These are phyloP conservation scores for Callopanchax toddi DNA, from an alignment of 2,113 vertebrate genomes.

Conservation along the genomic window DNA sequence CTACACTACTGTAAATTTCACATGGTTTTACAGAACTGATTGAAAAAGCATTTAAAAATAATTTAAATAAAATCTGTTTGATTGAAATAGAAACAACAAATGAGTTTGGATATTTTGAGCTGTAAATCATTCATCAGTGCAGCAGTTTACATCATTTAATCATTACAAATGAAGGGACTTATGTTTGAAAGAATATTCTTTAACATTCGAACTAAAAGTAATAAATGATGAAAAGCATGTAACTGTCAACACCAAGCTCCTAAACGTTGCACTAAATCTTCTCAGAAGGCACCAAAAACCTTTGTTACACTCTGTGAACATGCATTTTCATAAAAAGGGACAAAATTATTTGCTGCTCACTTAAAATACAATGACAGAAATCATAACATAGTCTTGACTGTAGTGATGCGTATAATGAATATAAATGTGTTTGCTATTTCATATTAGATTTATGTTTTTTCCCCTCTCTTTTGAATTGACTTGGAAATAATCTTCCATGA, in stretches of 20 bases:
- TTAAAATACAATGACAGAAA: background rate
- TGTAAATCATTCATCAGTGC: background rate
- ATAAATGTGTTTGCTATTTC: background rate
- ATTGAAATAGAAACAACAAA: background rate
- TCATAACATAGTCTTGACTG: background rate
- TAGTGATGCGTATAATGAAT: background rate
- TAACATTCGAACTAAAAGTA: background rate
- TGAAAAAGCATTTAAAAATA: background rate
- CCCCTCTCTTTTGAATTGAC: background rate
- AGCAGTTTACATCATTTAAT: background rate
- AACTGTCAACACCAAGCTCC: background rate
- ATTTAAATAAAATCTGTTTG: background rate
- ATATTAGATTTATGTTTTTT: background rate
- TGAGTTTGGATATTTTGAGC: background rate
- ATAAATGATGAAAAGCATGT: background rate
- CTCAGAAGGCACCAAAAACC: background rate
- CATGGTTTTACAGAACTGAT: background rate
- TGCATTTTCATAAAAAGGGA: background rate
- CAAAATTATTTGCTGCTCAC: background rate
- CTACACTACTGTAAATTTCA: background rate
- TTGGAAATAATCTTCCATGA: background rate
- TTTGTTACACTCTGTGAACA: background rate
- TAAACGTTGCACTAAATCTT: background rate
- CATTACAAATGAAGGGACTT: conserved; percentile 6
- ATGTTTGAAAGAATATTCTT: background rate